phyloP scores from a whole-genome alignment of 2,113 vertebrate species.

The Xiphorhynchus elegans region DNA sequence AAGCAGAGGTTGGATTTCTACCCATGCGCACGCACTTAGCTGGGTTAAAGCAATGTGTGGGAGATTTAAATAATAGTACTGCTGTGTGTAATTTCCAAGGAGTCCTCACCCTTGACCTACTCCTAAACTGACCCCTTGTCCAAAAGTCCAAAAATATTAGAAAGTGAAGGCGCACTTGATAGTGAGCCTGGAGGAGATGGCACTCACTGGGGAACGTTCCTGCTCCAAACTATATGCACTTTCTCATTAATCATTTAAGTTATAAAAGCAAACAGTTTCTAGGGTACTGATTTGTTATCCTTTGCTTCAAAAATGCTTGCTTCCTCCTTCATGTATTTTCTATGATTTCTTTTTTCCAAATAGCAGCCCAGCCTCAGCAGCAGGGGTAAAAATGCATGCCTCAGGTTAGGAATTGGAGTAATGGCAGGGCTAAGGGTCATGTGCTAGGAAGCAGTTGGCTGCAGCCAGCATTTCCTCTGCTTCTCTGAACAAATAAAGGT shows the following conservation, averaged over 20 bases:
- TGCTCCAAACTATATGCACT: neutral
- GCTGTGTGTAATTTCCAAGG: neutral
- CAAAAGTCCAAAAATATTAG: neutral
- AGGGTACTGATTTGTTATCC: neutral
- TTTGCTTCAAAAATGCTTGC: neutral
- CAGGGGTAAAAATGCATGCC: fast-evolving
- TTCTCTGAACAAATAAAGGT: neutral
- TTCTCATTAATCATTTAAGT: neutral
- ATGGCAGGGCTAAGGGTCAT: neutral
- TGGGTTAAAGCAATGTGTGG: neutral
- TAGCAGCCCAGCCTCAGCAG: neutral
- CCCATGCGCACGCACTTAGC: neutral
- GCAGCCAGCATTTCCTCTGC: neutral
- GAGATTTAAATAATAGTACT: neutral
- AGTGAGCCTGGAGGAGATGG: neutral
- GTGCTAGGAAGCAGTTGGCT: neutral
- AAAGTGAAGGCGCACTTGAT: neutral
- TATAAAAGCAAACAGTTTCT: neutral
- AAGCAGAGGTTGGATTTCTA: neutral
- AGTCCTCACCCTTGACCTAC: neutral
- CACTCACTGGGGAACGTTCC: neutral
- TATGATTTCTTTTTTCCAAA: neutral
- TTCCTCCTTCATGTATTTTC: neutral
- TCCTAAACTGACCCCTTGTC: neutral
- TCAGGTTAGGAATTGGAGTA: neutral